Evolutionary conservation across 2,797 vertebrate genomes (phyloP), one percentile per base, ranked within the genome.

Genomic region (Microhierax caerulescens): DNA sequence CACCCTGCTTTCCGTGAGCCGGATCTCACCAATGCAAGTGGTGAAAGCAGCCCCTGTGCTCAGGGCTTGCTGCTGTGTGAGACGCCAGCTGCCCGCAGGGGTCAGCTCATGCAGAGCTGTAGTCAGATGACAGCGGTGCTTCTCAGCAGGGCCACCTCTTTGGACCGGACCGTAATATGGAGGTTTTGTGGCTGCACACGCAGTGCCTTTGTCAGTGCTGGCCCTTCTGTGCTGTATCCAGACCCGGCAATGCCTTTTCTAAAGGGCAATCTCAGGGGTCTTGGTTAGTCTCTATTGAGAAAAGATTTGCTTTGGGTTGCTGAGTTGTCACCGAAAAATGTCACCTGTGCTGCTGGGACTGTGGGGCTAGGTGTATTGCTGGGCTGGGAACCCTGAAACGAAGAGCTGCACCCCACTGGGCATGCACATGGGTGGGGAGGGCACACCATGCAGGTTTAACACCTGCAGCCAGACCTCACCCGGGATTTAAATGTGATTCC

Each of bases 11-110:
- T n/a, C 25, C 4, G 2, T 39, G 39, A 30, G 51, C 63, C 11
- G 4, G 14, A 4, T 34, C 69, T 61, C 5, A 1, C 32, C 1
- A 1, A 2, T 10, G 37, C 0, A 4, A 43, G 34, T 9, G 36
- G 24, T 1, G 6, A 45, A 32, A 41, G 30, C 48, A 68, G 60
- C 59, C 32, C 28, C 21, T 2, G 36, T 18, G 18, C 64, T 28
- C 19, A 27, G 59, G 56, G 27, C 47, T 43, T 20, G 48, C 64
- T 14, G 76, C 84, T 63, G 32, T 21, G 37, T 0, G 5, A 47
- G 59, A 14, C 48, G 25, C 45, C 5, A 6, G 43, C 22, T 78
- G 72, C 45, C 21, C 4, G 3, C 20, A 24, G 56, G 28, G 36
- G 36, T 4, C 17, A 43, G 65, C 70, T 78, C 11, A 0, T 28